Percentiles rank a stretch among this genome's conserved stretches.
These are phyloP conservation scores for Pholis gunnellus DNA, from an alignment of 2,113 vertebrate genomes.

Conservation along the genomic window DNA sequence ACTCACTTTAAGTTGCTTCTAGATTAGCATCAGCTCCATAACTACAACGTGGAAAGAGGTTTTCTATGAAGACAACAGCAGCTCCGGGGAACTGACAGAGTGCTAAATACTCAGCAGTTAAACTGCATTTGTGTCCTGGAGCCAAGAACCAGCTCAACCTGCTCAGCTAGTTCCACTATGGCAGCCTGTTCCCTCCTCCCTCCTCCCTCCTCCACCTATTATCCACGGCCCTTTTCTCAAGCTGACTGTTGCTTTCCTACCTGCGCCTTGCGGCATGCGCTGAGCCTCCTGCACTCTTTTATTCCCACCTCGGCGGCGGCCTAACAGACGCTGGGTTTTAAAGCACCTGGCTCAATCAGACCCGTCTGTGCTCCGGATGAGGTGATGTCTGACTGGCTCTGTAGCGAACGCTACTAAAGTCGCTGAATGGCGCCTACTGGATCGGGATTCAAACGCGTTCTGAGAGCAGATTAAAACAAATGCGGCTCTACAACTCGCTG, in stretches of 20 bases:
- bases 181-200: not conserved
- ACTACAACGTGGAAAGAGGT: not conserved
- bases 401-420: constrained; percentile 53
- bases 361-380: constrained; percentile 66
- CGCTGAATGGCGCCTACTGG: constrained; percentile 54
- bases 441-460: constrained; percentile 39
- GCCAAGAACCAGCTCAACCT: constrained; percentile 72
- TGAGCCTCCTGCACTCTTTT: constrained; percentile 47
- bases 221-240: constrained; percentile 35
- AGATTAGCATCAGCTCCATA: not conserved
- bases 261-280: constrained; percentile 58
- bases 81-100: not conserved
- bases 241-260: constrained; percentile 61
- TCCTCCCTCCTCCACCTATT: constrained; percentile 24
- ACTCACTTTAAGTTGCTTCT: not conserved
- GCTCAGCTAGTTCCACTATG: constrained; percentile 67
- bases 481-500: constrained; percentile 30
- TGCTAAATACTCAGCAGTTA: constrained; percentile 51
- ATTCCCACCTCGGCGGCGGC: constrained; percentile 62
- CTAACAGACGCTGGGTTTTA: constrained; percentile 63
- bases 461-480: constrained; percentile 45
- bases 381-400: constrained; percentile 64
- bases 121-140: constrained; percentile 54
- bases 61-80: not conserved
- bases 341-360: constrained; percentile 70